These are phyloP conservation scores for Ips typographus DNA, from an alignment of 1,140 invertebrate species.

Conservation along the genomic window DNA sequence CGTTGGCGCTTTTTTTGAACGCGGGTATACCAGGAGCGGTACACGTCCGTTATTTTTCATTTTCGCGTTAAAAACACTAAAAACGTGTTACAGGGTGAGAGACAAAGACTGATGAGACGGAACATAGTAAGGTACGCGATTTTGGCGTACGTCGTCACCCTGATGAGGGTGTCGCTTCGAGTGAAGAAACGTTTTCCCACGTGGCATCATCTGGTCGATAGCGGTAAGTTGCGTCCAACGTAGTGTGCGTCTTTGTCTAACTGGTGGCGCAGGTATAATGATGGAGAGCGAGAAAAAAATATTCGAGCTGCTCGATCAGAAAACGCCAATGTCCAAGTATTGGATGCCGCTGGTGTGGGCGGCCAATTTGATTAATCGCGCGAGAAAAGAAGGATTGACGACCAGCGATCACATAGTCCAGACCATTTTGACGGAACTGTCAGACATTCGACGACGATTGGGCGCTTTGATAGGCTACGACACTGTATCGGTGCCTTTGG, in stretches of 20 bases:
- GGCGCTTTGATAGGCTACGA: slow-evolving; percentile 89
- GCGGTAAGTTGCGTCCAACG: slow-evolving; percentile 62
- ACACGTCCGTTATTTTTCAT: slow-evolving; percentile 31
- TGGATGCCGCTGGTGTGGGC: slow-evolving; percentile 93
- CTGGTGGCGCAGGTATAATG: slow-evolving; percentile 70
- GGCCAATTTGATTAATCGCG: slow-evolving; percentile 84
- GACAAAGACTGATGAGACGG: slow-evolving; percentile 79
- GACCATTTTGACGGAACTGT: slow-evolving; percentile 78
- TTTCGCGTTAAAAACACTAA: not conserved
- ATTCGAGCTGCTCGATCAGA: slow-evolving; percentile 83
- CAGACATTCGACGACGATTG: slow-evolving; percentile 76
- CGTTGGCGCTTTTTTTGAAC: slow-evolving; percentile 84
- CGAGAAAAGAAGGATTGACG: slow-evolving; percentile 77
- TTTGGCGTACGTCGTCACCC: slow-evolving; percentile 82
- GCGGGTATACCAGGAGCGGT: slow-evolving; percentile 88
- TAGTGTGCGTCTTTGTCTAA: slow-evolving; percentile 11
- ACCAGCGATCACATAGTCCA: slow-evolving; percentile 85
- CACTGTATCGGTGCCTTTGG: slow-evolving; percentile 94
- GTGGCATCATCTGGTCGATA: slow-evolving; percentile 87
- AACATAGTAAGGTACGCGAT: slow-evolving; percentile 91
- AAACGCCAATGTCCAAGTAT: slow-evolving; percentile 87
- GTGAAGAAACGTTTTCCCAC: slow-evolving; percentile 89
- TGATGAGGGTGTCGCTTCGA: slow-evolving; percentile 82
- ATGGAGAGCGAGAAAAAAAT: slow-evolving; percentile 88
- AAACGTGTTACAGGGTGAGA: slow-evolving; percentile 70